Evolutionary conservation across 2,113 vertebrate species (phyloP), one percentile per base, ranked within the genome.

Genomic region (Eonycteris spelaea): DNA sequence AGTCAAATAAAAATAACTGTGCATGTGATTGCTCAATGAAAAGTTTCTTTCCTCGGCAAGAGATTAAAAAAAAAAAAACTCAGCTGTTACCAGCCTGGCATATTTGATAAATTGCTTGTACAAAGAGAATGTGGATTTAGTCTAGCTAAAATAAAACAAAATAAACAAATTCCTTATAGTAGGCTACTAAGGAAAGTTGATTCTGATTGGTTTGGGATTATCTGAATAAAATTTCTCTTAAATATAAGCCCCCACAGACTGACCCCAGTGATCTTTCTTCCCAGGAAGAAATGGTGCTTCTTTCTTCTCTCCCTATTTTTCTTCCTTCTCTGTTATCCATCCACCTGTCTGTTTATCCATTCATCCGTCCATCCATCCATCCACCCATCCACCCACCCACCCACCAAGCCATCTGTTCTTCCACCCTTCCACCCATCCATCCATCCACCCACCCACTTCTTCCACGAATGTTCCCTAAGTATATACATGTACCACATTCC

Each of bases 1-100:
- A 95, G 65, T 86, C 96, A 91, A 95, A 96, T 97, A 98, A 97
- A 98, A 97, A 95, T 95, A 97, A 96, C 80, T 43, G 73, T 63
- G 90, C 48, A 19, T 91, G 71, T 82, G 90, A 95, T 88, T 94
- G 71, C 87, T 68, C 68, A 95, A 18, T 94, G 91, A 94, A 95
- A 97, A 96, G 33, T 92, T 95, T 96, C 88, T 95, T 86, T 96
- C 91, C 92, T 97, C 94, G 91, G 87, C 85, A 96, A 87, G 90
- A 95, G 92, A 95, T 92, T 9, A 21, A 61, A 30, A 82, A 63
- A 73, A 86, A 45, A 82, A 40, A 78, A 51, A 30, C 38, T 92
- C 80, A 86, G 55, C 95, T 75, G 67, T 80, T 95, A 91, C 30
- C 63, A 86, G 63, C 88, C 19, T 96, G 77, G 65, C 71, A 51